These are phyloP conservation scores for Hirudo medicinalis DNA, from an alignment of 1,140 invertebrate genomes.

Conservation along the genomic window DNA sequence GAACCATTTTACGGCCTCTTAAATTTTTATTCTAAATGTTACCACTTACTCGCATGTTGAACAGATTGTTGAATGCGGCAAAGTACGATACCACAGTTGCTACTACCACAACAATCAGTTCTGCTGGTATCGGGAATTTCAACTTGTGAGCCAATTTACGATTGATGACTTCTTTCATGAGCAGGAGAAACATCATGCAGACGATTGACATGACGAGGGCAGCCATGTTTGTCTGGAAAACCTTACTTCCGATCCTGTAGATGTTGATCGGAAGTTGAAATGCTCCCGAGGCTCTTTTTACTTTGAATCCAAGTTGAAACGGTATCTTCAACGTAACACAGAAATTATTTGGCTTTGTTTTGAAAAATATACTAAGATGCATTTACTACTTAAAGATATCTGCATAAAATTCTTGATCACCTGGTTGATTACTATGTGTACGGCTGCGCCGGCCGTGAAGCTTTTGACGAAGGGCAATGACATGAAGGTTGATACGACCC, in stretches of 20 bases:
- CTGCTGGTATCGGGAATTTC: constrained; percentile 64
- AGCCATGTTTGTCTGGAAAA: constrained; percentile 32
- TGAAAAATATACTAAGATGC: too few relatives aligned
- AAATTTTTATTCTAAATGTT: background rate
- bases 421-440: constrained; percentile 22
- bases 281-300: constrained; percentile 10
- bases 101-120: constrained; percentile 50
- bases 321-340: constrained; percentile 13
- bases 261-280: constrained; percentile 25
- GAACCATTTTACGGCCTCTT: background rate
- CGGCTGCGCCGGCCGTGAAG: constrained; percentile 19
- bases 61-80: constrained; percentile 27
- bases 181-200: constrained; percentile 53
- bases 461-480: constrained; percentile 20
- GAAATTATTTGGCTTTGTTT: background rate
- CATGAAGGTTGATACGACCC: constrained; percentile 19
- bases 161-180: constrained; percentile 68
- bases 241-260: constrained; percentile 31
- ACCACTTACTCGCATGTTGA: constrained; percentile 22
- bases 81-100: constrained; percentile 28
- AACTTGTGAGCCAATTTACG: constrained; percentile 55
- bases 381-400: too few relatives aligned
- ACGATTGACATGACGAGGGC: constrained; percentile 52
- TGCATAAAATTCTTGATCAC: background rate
- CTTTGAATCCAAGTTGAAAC: constrained; percentile 16